Base-by-base conservation (phyloP, 2,113 vertebrate genomes). In the Ictalurus punctatus region DNA sequence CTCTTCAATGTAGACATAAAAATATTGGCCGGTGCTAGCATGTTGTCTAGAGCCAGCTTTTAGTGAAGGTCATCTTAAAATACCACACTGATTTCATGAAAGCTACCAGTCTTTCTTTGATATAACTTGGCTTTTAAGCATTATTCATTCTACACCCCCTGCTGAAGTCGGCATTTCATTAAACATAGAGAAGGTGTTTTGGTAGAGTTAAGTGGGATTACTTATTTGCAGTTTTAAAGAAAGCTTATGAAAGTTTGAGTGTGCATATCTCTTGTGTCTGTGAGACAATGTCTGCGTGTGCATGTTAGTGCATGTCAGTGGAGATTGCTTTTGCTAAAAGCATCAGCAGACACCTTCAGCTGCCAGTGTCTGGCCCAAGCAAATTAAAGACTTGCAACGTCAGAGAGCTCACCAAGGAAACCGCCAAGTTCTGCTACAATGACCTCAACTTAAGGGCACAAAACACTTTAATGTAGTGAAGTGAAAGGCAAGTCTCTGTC, bases 381-480 rank as follows among this genome's bases (percentile, higher is more conserved):
- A 90, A 89, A 90, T 90, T 83, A 90, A 65, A 86, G 87, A 37
- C 56, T 88, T 6, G 6, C 30, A 30, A 86, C 54, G 86, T 91
- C 84, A 88, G 84, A 88, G 65, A 27, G 48, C 17, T 90, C 87
- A 84, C 84, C 85, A 78, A 86, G 83, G 65, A 89, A 85, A 89
- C 56, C 37, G n/a, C 54, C 34, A 52, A 79, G 37, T 84, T 52
- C 69, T 27, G 69, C 69, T 74, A 25, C 83, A 84, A 69, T 16
- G 6, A 67, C 54, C 76, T 79, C 56, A 63, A 44, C 19, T 7
- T 58, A 34, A 52, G 27, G n/a, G 52, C 19, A 19, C 25, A 81
- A 80, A 56, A 19, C 27, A n/a, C 13, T 88, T 82, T 90, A 81
- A 84, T 87, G 86, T 37, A 79, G 30, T 37, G 34, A 40, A 87